Evolutionary conservation across 2,113 vertebrate genomes (phyloP).

Genomic region (Marmota monax): DNA sequence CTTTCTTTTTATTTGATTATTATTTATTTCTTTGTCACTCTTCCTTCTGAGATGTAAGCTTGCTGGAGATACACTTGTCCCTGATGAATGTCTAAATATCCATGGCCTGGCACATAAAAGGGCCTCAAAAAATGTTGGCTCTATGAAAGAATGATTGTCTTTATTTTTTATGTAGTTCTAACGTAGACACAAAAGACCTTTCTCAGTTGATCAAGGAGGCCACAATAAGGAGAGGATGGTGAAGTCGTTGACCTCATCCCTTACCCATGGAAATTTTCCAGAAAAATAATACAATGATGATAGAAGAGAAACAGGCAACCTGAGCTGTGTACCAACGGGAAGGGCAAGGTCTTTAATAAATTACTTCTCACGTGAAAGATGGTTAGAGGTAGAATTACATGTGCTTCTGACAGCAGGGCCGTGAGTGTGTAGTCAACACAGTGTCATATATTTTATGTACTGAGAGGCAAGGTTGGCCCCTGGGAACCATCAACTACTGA

Average conservation of each 20-base stretch:
- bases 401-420: constrained; percentile 57
- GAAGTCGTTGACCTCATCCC: not conserved
- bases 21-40: not conserved
- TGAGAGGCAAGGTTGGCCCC: constrained; percentile 52
- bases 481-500: constrained; percentile 74
- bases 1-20: not conserved
- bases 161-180: not conserved
- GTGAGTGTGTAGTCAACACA: constrained; percentile 32
- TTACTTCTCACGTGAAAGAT: constrained; percentile 63
- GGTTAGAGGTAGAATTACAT: constrained; percentile 63
- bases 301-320: constrained; percentile 57
- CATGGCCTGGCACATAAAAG: not conserved
- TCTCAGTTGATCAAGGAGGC: not conserved
- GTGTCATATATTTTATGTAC: constrained; percentile 74
- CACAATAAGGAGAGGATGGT: constrained; percentile 21
- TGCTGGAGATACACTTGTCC: accelerated
- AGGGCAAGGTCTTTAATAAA: constrained; percentile 71
- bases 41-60: not conserved
- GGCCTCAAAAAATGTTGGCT: not conserved
- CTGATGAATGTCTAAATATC: not conserved
- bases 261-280: not conserved
- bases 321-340: constrained; percentile 37
- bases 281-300: constrained; percentile 18
- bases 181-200: not conserved
- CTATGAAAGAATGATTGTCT: not conserved